Evolutionary conservation across 2,888 invertebrate genomes (phyloP).

Genomic region (Mythimna vitellina): DNA sequence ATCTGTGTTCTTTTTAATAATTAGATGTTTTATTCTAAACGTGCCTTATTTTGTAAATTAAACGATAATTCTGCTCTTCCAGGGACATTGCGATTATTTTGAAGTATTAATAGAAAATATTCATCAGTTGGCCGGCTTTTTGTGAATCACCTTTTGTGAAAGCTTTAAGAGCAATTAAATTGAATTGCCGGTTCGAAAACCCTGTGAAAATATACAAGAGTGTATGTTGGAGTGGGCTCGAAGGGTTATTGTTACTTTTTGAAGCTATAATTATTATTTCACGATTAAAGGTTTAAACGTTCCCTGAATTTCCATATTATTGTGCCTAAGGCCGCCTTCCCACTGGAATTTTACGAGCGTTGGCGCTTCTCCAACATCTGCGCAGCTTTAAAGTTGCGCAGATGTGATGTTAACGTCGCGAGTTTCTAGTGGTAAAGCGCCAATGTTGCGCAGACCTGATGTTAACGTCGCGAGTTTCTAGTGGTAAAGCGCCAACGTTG

Average conservation of each 20-base stretch:
- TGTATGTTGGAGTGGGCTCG: background rate
- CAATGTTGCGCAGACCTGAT: too few species aligned
- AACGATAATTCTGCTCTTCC: background rate
- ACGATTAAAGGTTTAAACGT: background rate
- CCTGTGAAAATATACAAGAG: conserved; percentile 19
- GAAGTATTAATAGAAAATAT: conserved; percentile 25
- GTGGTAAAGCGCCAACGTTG: too few species aligned
- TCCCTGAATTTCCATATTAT: background rate
- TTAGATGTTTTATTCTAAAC: too few species aligned
- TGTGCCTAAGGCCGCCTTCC: too few species aligned
- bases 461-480: too few species aligned
- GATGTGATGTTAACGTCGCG: too few species aligned
- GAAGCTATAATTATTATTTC: background rate
- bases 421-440: too few species aligned
- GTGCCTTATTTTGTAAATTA: background rate
- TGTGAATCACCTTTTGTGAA: conserved; percentile 13
- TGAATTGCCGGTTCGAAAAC: conserved; percentile 31
- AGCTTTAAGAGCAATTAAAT: conserved; percentile 34
- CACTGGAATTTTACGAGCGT: too few species aligned
- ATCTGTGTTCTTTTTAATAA: too few species aligned
- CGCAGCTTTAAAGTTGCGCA: too few species aligned
- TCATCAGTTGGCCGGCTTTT: conserved; percentile 12
- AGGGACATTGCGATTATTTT: background rate
- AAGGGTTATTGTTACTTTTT: background rate
- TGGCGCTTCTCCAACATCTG: too few species aligned